Evolutionary conservation across 2,113 vertebrate genomes (phyloP).

Genomic region (Anhinga anhinga): DNA sequence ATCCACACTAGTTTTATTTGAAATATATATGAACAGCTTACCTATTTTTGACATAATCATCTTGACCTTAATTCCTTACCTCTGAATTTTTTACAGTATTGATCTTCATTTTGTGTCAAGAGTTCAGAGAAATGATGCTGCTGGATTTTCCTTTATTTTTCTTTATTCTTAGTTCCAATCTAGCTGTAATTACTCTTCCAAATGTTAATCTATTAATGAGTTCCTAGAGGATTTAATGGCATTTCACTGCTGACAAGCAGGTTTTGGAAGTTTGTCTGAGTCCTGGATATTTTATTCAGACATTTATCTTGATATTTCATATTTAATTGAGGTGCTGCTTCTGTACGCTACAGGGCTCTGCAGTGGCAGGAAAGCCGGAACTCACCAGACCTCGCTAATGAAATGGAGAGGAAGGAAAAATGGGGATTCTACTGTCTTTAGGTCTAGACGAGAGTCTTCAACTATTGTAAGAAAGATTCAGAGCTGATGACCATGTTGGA

Average conservation of each 20-base stretch:
- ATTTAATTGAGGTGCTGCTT: slow-evolving; percentile 48
- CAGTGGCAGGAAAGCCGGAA: background rate
- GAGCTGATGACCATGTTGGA: background rate
- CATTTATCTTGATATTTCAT: slow-evolving; percentile 66
- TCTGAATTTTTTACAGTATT: slow-evolving; percentile 38
- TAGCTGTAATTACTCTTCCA: slow-evolving; percentile 67
- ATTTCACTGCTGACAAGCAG: slow-evolving; percentile 64
- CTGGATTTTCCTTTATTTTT: slow-evolving; percentile 28
- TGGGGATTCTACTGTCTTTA: background rate
- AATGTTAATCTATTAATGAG: slow-evolving; percentile 75
- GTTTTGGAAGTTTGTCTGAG: slow-evolving; percentile 61
- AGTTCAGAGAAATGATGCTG: slow-evolving; percentile 3
- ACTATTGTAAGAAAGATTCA: background rate
- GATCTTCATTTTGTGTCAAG: slow-evolving; percentile 47
- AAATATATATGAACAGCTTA: slow-evolving; percentile 7
- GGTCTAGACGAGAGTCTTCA: background rate
- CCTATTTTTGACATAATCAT: slow-evolving; percentile 35
- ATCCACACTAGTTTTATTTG: background rate
- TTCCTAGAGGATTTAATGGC: slow-evolving; percentile 72
- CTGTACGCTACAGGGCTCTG: background rate
- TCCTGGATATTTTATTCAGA: slow-evolving; percentile 62
- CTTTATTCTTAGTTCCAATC: slow-evolving; percentile 54
- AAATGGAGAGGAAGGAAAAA: background rate
- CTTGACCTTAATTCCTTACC: slow-evolving; percentile 23
- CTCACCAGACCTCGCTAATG: background rate